Evolutionary conservation across 2,797 vertebrate genomes (phyloP).

Genomic region (Poecilia wingei): DNA sequence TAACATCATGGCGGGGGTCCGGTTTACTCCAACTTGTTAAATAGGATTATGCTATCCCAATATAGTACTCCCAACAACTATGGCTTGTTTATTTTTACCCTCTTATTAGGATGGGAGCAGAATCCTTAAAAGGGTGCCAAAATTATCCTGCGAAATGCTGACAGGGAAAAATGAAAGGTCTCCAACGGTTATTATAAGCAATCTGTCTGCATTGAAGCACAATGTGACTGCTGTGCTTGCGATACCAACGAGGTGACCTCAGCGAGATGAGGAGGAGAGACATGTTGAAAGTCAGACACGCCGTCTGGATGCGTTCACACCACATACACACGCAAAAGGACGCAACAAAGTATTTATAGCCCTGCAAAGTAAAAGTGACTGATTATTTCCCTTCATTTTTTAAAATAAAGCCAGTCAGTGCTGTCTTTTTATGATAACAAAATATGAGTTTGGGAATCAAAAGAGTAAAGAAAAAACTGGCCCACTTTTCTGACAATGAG

Average conservation of each 20-base stretch:
- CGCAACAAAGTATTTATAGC: conserved; percentile 16
- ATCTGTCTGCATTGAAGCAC: conserved; percentile 84
- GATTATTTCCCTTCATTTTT: neutral
- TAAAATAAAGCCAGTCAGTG: neutral
- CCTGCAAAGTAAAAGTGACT: neutral
- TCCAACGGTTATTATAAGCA: conserved; percentile 86
- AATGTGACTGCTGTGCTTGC: conserved; percentile 86
- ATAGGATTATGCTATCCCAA: conserved; percentile 85
- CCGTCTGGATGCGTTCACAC: conserved; percentile 66
- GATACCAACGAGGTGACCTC: conserved; percentile 84
- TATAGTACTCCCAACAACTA: conserved; percentile 83
- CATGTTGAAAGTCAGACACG: conserved; percentile 78
- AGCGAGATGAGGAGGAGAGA: conserved; percentile 70
- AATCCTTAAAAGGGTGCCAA: conserved; percentile 84
- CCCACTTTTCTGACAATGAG: neutral
- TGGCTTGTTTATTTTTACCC: conserved; percentile 86
- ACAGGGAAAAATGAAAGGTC: conserved; percentile 88
- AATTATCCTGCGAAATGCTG: conserved; percentile 86
- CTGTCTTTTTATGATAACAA: neutral
- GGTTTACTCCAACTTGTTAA: conserved; percentile 81
- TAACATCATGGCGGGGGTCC: conserved; percentile 73
- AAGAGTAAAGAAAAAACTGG: neutral
- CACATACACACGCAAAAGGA: conserved; percentile 42
- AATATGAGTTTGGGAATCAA: neutral
- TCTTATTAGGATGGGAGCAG: conserved; percentile 79